Percentiles rank a stretch among this genome's conserved stretches.
These are phyloP conservation scores for Eulithis prunata DNA, from an alignment of 2,888 invertebrate species.

Conservation along the genomic window DNA sequence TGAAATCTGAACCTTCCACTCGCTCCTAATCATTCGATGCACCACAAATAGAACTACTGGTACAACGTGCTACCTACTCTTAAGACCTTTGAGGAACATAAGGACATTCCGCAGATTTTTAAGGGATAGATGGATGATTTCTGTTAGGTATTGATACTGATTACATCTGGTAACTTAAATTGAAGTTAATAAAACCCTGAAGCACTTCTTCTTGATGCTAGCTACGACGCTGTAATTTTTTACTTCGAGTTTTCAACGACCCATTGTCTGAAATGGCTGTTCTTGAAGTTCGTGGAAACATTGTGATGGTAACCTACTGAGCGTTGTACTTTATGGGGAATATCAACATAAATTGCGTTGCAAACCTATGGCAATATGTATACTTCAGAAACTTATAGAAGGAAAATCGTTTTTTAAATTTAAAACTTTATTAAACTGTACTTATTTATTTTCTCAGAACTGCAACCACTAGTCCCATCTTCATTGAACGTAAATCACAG, in stretches of 20 bases:
- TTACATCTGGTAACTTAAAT: background rate
- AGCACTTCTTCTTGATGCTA: slow-evolving; percentile 1
- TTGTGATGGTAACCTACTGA: slow-evolving; percentile 34
- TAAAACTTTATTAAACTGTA: too few relatives aligned
- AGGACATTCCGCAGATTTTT: too few relatives aligned
- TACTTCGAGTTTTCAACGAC: slow-evolving; percentile 61
- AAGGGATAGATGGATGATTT: too few relatives aligned
- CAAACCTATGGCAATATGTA: background rate
- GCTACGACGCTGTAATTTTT: slow-evolving; percentile 50
- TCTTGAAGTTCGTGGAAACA: slow-evolving; percentile 60
- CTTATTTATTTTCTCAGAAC: too few relatives aligned
- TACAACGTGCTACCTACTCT: background rate
- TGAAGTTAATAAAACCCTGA: background rate
- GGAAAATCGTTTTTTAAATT: too few relatives aligned
- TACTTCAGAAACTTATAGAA: background rate
- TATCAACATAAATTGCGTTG: slow-evolving; percentile 3
- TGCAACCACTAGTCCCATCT: background rate
- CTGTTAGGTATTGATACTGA: background rate
- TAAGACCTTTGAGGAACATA: too few relatives aligned
- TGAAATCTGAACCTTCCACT: slow-evolving; percentile 76
- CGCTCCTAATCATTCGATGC: slow-evolving; percentile 64
- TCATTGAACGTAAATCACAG: slow-evolving; percentile 33
- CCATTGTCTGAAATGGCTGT: slow-evolving; percentile 61
- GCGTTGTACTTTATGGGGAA: slow-evolving; percentile 8
- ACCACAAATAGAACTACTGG: slow-evolving; percentile 19